Base-by-base conservation (phyloP, 2,113 vertebrate species). In the Bungarus multicinctus region DNA sequence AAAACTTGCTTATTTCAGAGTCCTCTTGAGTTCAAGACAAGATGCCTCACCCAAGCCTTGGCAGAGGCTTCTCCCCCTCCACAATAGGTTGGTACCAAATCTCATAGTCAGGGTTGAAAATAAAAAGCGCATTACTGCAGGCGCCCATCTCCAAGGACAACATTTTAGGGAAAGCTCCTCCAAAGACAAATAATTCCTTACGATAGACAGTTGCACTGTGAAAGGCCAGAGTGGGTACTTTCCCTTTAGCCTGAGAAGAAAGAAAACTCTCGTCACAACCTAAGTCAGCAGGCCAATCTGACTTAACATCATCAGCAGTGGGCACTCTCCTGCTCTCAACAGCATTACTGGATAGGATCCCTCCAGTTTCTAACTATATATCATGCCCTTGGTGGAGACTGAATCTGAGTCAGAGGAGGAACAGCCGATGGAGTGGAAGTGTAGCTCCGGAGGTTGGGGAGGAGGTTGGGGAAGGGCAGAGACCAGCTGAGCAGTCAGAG, bases 51-150 rank as follows among this genome's bases (percentile, higher is more conserved):
- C 98, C 98, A 95, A 98, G 98, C 88, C 98, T 98, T 93, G 98
- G 98, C 87, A 98, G 95, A 93, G 98, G 98, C 93, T 95, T 97
- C 88, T 98, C 97, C n/a, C 98, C 98, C 94, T 98, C 98, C 89
- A 98, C 98, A 60, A 99, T 99, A 85, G 98, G 98, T 94, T 99
- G 98, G 95, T 99, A 99, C 99, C 99, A 99, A 91, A 99, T 98
- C 95, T 98, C 98, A 96, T 98, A 98, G 92, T 99, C 98, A 11
- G 98, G 98, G 96, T 98, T 99, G 93, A 99, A 99, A 96, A 99
- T 97, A 94, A 98, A 98, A 39, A 99, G 96, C 5, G 97, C 47
- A 43, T 99, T 98, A 93, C 98, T 98, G 97, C 98, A 98, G 60
- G 93, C 91, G 87, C 96, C 98, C 60, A 93, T 96, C 89, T 94